phyloP scores from a whole-genome alignment of 2,113 vertebrate species.

The Phalacrocorax aristotelis region DNA sequence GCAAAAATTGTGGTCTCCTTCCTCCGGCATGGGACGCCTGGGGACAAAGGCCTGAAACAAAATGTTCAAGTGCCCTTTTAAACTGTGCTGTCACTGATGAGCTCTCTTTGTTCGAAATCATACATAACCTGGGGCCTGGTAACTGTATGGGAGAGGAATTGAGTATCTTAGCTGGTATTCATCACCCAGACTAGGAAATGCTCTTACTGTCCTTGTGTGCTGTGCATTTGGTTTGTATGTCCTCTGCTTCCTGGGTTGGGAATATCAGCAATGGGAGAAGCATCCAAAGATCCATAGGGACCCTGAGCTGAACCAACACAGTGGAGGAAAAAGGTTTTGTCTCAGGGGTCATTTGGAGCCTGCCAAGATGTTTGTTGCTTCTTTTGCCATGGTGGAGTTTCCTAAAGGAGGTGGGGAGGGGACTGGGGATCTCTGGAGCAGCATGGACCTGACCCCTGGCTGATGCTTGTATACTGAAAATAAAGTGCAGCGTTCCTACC shows the following conservation, averaged over 20 bases:
- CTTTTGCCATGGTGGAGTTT: not conserved
- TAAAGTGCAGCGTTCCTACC: not conserved
- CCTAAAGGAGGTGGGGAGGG: not conserved
- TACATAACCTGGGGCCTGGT: not conserved
- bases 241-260: not conserved
- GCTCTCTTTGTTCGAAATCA: not conserved
- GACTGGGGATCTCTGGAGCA: not conserved
- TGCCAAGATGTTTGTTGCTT: not conserved
- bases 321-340: not conserved
- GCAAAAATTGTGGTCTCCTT: not conserved
- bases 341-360: not conserved
- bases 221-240: rapidly evolving
- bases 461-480: not conserved
- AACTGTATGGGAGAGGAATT: not conserved
- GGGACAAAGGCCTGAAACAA: not conserved
- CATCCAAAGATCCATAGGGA: not conserved
- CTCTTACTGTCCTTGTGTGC: not conserved
- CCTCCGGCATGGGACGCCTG: not conserved
- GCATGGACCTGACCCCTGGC: not conserved
- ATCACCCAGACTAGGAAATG: not conserved
- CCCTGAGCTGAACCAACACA: not conserved
- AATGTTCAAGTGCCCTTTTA: not conserved
- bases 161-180: not conserved
- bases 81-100: not conserved
- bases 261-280: not conserved